Evolutionary conservation across 2,797 vertebrate genomes (phyloP).

Genomic region (Trachops cirrhosus): DNA sequence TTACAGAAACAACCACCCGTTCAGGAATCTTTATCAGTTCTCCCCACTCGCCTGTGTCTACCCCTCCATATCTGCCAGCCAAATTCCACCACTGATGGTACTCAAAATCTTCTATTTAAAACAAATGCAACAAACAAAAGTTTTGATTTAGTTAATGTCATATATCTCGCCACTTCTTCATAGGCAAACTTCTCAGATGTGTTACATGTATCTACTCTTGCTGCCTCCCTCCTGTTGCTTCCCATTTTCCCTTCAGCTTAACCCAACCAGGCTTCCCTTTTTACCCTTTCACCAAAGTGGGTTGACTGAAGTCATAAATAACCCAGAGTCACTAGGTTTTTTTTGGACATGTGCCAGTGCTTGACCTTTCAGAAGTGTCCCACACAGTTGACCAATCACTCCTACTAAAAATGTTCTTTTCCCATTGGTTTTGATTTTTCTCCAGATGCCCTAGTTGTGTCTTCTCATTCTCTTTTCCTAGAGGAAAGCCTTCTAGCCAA

Average conservation of each 20-base stretch:
- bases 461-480: not conserved
- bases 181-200: not conserved
- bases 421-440: not conserved
- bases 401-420: not conserved
- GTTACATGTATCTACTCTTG: not conserved
- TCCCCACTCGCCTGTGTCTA: not conserved
- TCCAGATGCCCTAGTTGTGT: not conserved
- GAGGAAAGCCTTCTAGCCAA: not conserved
- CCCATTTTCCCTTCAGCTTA: not conserved
- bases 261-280: not conserved
- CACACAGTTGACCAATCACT: not conserved
- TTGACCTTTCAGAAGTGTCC: not conserved
- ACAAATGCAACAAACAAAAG: not conserved
- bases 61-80: not conserved
- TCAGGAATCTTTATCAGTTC: not conserved
- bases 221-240: not conserved
- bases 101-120: not conserved
- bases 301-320: not conserved
- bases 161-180: not conserved
- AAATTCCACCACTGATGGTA: not conserved
- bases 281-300: not conserved
- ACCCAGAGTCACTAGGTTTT: not conserved
- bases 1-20: not conserved
- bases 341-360: not conserved
- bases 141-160: not conserved